Evolutionary conservation across 2,888 invertebrate species (phyloP).

Genomic region (Cheiracanthium punctorium): DNA sequence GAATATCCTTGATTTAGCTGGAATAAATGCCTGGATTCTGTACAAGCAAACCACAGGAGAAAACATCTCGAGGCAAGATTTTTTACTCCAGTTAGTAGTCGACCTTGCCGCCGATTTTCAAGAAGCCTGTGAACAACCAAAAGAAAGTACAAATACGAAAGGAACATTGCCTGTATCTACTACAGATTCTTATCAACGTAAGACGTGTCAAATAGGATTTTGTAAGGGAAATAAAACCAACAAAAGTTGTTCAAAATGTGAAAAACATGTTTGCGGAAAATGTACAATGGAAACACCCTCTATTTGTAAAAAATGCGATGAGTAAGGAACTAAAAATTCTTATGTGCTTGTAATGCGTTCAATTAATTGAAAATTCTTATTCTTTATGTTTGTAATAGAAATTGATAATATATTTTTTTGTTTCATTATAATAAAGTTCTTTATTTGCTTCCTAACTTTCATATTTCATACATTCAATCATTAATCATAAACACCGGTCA

Average conservation of each 20-base stretch:
- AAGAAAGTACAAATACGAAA: constrained; percentile 25
- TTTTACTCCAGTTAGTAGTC: constrained; percentile 27
- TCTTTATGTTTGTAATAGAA: too few relatives aligned
- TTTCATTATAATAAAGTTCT: too few relatives aligned
- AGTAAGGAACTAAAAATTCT: too few relatives aligned
- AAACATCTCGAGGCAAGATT: constrained; percentile 30
- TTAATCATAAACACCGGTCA: too few relatives aligned
- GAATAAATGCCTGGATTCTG: neutral
- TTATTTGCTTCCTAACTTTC: too few relatives aligned
- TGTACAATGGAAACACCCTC: constrained; percentile 7
- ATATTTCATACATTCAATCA: too few relatives aligned
- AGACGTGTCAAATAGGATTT: constrained; percentile 3
- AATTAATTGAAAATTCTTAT: too few relatives aligned
- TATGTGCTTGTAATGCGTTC: too few relatives aligned
- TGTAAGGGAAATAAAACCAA: constrained; percentile 12
- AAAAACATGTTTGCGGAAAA: constrained; percentile 17
- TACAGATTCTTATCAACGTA: neutral
- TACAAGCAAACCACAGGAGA: constrained; percentile 30
- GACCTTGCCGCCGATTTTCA: neutral
- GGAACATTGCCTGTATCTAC: neutral
- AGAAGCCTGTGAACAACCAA: neutral
- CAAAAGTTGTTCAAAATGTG: constrained; percentile 2
- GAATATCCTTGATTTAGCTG: neutral
- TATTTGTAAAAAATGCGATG: too few relatives aligned
- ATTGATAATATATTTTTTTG: too few relatives aligned